Percentiles rank a stretch among this genome's conserved stretches.
Conservation (phyloP, 2,113 vertebrate species). For the Eira barbara region DNA sequence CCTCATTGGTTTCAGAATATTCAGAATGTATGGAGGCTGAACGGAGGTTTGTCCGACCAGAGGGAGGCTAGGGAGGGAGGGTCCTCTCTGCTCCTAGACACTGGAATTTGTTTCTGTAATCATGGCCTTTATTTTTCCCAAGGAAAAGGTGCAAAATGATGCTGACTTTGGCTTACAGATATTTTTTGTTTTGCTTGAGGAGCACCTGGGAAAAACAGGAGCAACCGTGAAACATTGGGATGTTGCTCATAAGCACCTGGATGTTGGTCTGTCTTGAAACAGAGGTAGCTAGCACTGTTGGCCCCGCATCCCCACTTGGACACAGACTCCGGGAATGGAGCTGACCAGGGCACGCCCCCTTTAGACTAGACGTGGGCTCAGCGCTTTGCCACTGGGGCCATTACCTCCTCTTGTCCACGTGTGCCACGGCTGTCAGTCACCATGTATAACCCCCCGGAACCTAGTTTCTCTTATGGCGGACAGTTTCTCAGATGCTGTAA, state of each 20-base stretch:
- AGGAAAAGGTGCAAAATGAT: neutral
- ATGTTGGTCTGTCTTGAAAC: neutral
- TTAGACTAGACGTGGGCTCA: accelerated
- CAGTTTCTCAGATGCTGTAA: neutral
- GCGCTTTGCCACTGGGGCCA: neutral
- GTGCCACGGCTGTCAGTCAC: neutral
- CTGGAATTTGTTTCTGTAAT: neutral
- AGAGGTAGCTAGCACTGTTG: neutral
- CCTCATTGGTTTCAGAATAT: neutral
- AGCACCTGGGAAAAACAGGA: neutral
- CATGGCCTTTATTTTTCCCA: neutral
- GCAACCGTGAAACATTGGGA: neutral
- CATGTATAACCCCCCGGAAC: neutral
- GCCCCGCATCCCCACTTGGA: neutral
- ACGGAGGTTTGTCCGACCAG: neutral
- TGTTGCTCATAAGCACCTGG: neutral
- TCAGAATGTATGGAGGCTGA: too few relatives aligned
- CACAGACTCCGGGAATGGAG: neutral
- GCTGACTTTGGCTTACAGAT: neutral
- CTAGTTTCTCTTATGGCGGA: neutral
- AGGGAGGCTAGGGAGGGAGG: neutral
- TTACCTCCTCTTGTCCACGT: neutral
- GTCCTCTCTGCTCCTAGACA: neutral
- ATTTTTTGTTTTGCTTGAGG: neutral
- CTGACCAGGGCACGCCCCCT: accelerated